Percentiles rank a stretch among this genome's conserved stretches.
Evolutionary conservation across 2,113 vertebrate species (phyloP).

Genomic region (Entomyzon cyanotis): DNA sequence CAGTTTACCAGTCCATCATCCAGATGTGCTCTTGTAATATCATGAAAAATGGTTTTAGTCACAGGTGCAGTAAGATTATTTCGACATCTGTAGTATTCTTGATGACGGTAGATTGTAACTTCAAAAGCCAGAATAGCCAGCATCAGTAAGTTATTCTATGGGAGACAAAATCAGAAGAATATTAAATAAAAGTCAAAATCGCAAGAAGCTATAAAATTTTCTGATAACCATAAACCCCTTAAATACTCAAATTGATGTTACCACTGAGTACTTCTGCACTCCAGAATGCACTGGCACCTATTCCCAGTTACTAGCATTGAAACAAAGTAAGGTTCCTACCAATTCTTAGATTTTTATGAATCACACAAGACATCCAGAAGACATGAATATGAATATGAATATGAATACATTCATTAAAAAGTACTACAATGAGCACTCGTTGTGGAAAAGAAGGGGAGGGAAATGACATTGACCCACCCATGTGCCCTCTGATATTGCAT

Average conservation of each 20-base stretch:
- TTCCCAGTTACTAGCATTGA: neutral
- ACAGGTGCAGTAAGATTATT: conserved; percentile 89
- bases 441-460: neutral
- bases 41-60: conserved; percentile 92
- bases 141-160: conserved; percentile 92
- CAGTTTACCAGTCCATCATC: conserved; percentile 91
- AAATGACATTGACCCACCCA: neutral
- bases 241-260: neutral
- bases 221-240: neutral
- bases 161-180: neutral
- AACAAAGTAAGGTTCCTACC: neutral
- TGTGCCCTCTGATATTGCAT: neutral
- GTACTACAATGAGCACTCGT: neutral
- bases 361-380: neutral
- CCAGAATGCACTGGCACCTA: neutral
- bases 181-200: neutral
- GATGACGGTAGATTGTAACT: conserved; percentile 95
- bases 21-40: conserved; percentile 91
- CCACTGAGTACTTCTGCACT: neutral
- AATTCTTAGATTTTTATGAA: neutral
- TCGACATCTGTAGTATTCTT: conserved; percentile 89
- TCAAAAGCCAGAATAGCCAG: conserved; percentile 92
- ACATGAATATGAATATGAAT: no score
- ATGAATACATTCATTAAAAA: neutral
- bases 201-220: neutral